Base-by-base conservation (phyloP, 2,113 vertebrate genomes). In the Odontesthes bonariensis region DNA sequence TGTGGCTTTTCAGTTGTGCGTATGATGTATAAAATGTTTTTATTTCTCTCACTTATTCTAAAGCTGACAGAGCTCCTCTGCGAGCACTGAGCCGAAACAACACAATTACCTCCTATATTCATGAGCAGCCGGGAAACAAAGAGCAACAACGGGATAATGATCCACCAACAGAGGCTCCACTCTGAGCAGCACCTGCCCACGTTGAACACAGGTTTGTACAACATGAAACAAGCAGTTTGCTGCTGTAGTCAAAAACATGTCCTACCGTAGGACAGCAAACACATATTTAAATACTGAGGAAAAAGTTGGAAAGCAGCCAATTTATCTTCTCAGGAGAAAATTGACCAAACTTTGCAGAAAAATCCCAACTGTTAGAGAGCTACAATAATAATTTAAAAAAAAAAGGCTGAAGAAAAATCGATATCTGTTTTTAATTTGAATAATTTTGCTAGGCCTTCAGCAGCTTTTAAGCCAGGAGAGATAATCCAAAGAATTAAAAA, bases 91-190 rank as follows among this genome's bases (percentile, higher is more conserved):
- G 27, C 23, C 22, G 35, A 73, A 69, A 52, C 20, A 52, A 73
- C 31, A 44, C 47, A 69, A 35, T 42, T 53, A 70, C 44, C 23
- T 49, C 3, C 33, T n/a, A 40, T 67, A 42, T 67, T 58, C 58
- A 54, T 60, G 47, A 58, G 40, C 4, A 16, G 17, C 19, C 51
- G 5, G 42, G 13, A 33, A 64, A 38, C 2, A 10, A 65, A 51
- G 60, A 61, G 40, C 61, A 75, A 59, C 40, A 66, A 67, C 42
- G 27, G 66, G 56, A 22, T 68, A 56, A 51, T 27, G 58, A 60
- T 47, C 23, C n/a, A 38, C 33, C 1, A 33, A 57, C 57, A 51
- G 11, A 61, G 63, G 31, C 47, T 60, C 27, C 20, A 49, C 56
- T 47, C 60, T 0, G 3, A 68, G 42, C 68, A 46, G 56, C 60